These are phyloP conservation scores for Yponomeuta sedellus DNA, from an alignment of 2,888 invertebrate species.

Conservation along the genomic window DNA sequence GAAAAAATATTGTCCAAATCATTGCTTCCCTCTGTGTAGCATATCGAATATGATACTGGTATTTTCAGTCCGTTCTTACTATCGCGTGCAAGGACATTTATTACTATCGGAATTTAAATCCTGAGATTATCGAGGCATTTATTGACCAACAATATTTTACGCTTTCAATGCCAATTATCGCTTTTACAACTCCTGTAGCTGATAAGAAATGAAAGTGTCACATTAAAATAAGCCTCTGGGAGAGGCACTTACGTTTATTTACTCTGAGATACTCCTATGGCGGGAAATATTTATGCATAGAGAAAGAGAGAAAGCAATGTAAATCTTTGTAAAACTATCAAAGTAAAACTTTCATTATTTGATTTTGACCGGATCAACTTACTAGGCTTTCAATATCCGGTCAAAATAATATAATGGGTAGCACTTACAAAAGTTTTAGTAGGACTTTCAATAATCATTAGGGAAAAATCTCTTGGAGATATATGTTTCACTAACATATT, in stretches of 20 bases:
- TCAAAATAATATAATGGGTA: too few species aligned
- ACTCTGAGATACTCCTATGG: not conserved
- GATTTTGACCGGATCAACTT: too few species aligned
- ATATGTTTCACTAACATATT: too few species aligned
- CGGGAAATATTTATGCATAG: too few species aligned
- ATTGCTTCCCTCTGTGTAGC: not conserved
- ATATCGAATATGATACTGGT: not conserved
- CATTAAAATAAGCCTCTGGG: not conserved
- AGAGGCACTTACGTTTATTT: conserved; percentile 2
- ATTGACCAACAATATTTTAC: conserved; percentile 5
- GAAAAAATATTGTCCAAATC: not conserved
- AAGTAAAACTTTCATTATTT: too few species aligned
- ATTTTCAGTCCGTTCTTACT: not conserved
- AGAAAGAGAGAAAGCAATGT: too few species aligned
- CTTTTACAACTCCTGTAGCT: conserved; percentile 2
- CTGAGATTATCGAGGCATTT: conserved; percentile 8
- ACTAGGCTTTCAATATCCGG: too few species aligned
- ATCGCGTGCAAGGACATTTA: conserved; percentile 7
- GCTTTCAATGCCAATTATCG: conserved; percentile 6
- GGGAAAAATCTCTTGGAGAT: too few species aligned
- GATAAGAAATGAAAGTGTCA: conserved; percentile 7
- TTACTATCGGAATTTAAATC: conserved; percentile 6
- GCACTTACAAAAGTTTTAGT: too few species aligned
- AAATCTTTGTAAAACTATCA: too few species aligned
- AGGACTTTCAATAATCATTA: too few species aligned